phyloP scores from a whole-genome alignment of 2,113 vertebrate genomes.

The Heterocephalus glaber region DNA sequence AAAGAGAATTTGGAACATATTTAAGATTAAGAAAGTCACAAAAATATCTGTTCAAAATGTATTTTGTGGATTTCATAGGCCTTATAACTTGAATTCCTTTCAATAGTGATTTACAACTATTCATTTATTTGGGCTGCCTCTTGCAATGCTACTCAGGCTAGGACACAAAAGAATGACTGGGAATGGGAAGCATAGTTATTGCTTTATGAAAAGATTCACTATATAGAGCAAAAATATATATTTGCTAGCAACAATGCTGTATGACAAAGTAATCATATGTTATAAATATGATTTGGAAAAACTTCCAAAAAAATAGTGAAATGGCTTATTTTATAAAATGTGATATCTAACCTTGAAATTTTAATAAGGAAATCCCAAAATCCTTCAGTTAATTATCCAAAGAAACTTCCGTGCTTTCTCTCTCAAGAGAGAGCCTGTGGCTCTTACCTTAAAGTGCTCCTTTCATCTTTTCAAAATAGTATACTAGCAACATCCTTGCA shows the following conservation, averaged over 20 bases:
- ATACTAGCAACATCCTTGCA: not conserved
- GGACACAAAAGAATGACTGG: not conserved
- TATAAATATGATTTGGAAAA: not conserved
- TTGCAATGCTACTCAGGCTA: not conserved
- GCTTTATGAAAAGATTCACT: not conserved
- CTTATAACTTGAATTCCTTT: not conserved
- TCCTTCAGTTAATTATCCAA: constrained; percentile 6
- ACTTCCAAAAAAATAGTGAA: constrained; percentile 10
- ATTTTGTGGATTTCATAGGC: not conserved
- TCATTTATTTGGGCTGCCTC: not conserved
- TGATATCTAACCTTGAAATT: not conserved
- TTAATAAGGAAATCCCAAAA: not conserved
- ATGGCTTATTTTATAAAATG: not conserved
- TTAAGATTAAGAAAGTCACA: not conserved
- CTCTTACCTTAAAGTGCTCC: not conserved
- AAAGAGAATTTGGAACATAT: constrained; percentile 14
- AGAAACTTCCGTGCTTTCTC: not conserved
- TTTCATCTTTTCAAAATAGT: constrained; percentile 6
- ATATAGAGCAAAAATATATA: not conserved
- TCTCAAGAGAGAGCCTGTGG: not conserved
- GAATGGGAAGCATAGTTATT: not conserved
- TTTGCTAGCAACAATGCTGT: not conserved
- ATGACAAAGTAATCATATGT: not conserved
- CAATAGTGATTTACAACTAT: not conserved
- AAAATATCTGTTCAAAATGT: not conserved